Evolutionary conservation across 2,888 invertebrate species (phyloP), one percentile per base, ranked within the genome.

Genomic region (Timema cristinae): DNA sequence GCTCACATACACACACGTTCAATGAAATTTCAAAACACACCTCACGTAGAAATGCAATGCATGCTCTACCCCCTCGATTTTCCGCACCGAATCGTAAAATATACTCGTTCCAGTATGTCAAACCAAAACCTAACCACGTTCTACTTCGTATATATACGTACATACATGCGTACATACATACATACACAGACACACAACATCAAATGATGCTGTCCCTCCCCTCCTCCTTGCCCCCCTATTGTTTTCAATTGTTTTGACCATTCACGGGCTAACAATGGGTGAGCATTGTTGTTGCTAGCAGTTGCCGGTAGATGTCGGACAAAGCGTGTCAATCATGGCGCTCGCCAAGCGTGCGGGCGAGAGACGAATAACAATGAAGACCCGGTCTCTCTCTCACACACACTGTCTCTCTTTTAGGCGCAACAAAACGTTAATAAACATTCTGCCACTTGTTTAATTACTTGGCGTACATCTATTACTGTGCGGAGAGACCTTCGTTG

Each of bases 61-160:
- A 67, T 71, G 71, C 67, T 67, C 67, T 67, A 51, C 59, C 71
- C 63, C 63, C 47, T 48, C 48, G 63, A 63, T 63, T 63, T 63
- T 63, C 63, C 63, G 63, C 59, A 71, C 67, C 71, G 71, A 71
- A 71, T 71, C 71, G 71, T 71, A 71, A 71, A 71, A 71, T 68
- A 71, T 67, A 71, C 54, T 59, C 54, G 67, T 52, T 47, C 67
- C 50, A 16, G 47, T 47, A 10, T 50, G 50, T 51, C 49, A n/a
- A n/a, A 51, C 49, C 54, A 15, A 50, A 51, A 50, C n/a, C 51
- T 47, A 32, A 16, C 63, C 63, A 63, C 63, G 63, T 48, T 63
- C 63, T 63, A 48, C 63, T 63, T 47, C 63, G 47, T 8, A 48
- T 15, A 32, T 47, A 48, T 48, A 32, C 32, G 63, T 11, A 32